Percentiles rank a stretch among this genome's conserved stretches.
phyloP scores from a whole-genome alignment of 2,888 invertebrate genomes.

The Chrysolina haemoptera region DNA sequence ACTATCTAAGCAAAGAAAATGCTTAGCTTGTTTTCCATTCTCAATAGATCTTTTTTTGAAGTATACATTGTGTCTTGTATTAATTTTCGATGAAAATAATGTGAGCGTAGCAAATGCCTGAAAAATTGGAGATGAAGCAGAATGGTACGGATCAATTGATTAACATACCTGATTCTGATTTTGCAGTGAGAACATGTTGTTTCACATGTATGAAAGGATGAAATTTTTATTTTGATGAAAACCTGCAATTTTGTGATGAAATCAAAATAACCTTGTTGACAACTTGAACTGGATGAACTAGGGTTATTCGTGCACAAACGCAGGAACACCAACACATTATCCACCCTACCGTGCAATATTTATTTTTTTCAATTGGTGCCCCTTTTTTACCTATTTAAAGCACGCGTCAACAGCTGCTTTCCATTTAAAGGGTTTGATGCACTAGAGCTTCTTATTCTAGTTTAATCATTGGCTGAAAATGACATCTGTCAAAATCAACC shows the following conservation, averaged over 20 bases:
- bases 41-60: slow-evolving; percentile 63
- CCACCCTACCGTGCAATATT: neutral
- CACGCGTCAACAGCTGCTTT: too few relatives aligned
- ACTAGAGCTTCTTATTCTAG: too few relatives aligned
- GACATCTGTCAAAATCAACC: too few relatives aligned
- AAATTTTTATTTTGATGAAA: slow-evolving; percentile 49
- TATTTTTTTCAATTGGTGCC: too few relatives aligned
- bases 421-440: too few relatives aligned
- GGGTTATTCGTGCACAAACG: slow-evolving; percentile 1
- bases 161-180: slow-evolving; percentile 71
- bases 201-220: slow-evolving; percentile 53
- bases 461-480: too few relatives aligned
- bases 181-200: slow-evolving; percentile 70
- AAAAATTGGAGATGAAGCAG: slow-evolving; percentile 38
- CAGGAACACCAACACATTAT: slow-evolving; percentile 2
- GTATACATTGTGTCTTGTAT: slow-evolving; percentile 66
- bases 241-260: slow-evolving; percentile 57
- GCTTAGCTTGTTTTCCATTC: slow-evolving; percentile 59
- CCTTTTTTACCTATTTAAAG: too few relatives aligned
- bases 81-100: slow-evolving; percentile 68
- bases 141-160: slow-evolving; percentile 22
- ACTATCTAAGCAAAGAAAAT: slow-evolving; percentile 68
- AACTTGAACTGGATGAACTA: slow-evolving; percentile 7
- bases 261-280: slow-evolving; percentile 60
- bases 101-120: slow-evolving; percentile 50